Evolutionary conservation across 2,888 invertebrate species (phyloP), one percentile per base, ranked within the genome.

Genomic region (Aphelenchoides bicaudatus): DNA sequence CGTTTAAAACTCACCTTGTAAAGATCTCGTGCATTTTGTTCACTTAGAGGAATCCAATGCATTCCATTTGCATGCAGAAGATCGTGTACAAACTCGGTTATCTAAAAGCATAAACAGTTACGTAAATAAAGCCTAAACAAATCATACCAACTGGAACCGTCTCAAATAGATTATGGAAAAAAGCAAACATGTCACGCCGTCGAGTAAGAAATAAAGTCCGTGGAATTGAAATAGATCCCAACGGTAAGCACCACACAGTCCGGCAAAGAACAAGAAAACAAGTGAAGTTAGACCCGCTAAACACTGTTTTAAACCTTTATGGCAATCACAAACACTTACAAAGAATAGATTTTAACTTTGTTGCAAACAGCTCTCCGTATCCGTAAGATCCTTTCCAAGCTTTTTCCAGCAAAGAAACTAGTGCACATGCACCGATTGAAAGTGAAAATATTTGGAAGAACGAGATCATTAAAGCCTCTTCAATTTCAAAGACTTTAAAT

Each of bases 321-420:
- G 21, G 25, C 16, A 10, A 25, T 21, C 21, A 19, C 10, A n/a
- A 8, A 10, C 16, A 43, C 43, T 6, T 25, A 43, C 43, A 19
- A n/a, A 43, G 21, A 19, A 43, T 43, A 10, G 43, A 19, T n/a
- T 43, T 43, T 19, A 19, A 43, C 23, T 8, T 10, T 21, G 23
- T 43, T 6, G 43, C 10, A n/a, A 6, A 8, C 43, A 43, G 23
- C 37, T 51, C 52, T 21, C 52, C 52, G 13, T 16, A 34, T 6
- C 52, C 52, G 39, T 37, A 51, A 8, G 52, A 51, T 34, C 52
- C 52, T 28, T 51, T 51, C 52, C 52, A 51, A 27, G 52, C 52
- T 27, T 38, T 30, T 16, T 51, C 52, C 3, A 51, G 25, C 1
- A 51, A 51, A 6, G 10, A 21, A n/a, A 43, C 23, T 6, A 21